phyloP scores from a whole-genome alignment of 1,140 invertebrate genomes.

The Drosophila asahinai region DNA sequence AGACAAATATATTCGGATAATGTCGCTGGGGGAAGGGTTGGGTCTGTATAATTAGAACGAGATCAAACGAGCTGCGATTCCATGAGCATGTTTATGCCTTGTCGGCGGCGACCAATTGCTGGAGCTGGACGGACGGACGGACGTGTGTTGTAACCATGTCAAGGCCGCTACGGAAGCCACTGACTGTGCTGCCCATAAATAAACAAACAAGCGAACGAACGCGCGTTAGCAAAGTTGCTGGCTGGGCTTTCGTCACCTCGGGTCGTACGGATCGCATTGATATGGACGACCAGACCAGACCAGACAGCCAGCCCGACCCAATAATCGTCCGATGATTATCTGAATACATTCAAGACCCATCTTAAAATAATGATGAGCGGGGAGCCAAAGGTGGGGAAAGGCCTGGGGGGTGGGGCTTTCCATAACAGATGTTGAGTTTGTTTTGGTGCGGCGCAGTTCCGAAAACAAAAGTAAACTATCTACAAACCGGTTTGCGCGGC shows the following conservation, averaged over 20 bases:
- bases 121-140: slow-evolving; percentile 9
- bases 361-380: slow-evolving; percentile 12
- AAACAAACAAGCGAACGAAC: slow-evolving; percentile 7
- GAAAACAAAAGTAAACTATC: slow-evolving; percentile 52
- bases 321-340: slow-evolving; percentile 21
- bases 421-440: slow-evolving; percentile 50
- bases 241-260: slow-evolving; percentile 36
- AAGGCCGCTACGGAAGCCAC: slow-evolving; percentile 62
- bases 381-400: not conserved
- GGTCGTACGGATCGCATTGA: slow-evolving; percentile 35
- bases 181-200: slow-evolving; percentile 42
- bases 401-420: slow-evolving; percentile 17
- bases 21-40: not conserved
- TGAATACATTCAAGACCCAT: slow-evolving; percentile 6
- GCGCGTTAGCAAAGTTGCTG: slow-evolving; percentile 4
- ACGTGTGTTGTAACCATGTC: slow-evolving; percentile 74
- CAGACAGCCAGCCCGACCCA: slow-evolving; percentile 3
- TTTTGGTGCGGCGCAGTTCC: slow-evolving; percentile 73
- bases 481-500: slow-evolving; percentile 58
- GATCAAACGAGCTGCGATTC: slow-evolving; percentile 39
- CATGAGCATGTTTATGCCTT: slow-evolving; percentile 42
- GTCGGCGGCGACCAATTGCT: slow-evolving; percentile 40
- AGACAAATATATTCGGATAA: slow-evolving; percentile 19
- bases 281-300: slow-evolving; percentile 42
- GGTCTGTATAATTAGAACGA: slow-evolving; percentile 56